A percentile compares a stretch with the other conserved stretches of the same genome.
phyloP scores from a whole-genome alignment of 1,140 invertebrate species.

The Latrodectus geometricus region DNA sequence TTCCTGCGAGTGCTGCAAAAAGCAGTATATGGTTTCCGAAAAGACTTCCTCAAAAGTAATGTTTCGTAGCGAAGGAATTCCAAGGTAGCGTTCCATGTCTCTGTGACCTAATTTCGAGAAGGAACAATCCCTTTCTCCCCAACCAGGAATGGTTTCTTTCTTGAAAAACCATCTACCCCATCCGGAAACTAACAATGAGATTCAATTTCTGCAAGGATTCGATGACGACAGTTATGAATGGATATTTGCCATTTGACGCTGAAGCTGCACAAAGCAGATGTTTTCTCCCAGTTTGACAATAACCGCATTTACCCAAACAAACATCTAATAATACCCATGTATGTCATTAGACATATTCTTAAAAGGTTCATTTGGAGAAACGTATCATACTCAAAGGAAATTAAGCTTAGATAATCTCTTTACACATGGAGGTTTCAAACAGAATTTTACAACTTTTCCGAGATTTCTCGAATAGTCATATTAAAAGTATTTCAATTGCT shows the following conservation, averaged over 20 bases:
- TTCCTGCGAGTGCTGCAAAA: conserved; percentile 6
- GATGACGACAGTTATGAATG: conserved; percentile 52
- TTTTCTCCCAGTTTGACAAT: background rate
- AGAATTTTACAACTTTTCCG: too few relatives aligned
- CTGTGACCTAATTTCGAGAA: conserved; percentile 39
- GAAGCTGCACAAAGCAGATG: background rate
- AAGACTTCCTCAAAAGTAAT: conserved; percentile 39
- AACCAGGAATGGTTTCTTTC: background rate
- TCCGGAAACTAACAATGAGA: conserved; percentile 44
- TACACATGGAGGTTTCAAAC: too few relatives aligned
- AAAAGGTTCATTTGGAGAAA: background rate
- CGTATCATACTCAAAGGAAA: too few relatives aligned
- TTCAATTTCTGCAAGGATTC: conserved; percentile 30
- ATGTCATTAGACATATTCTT: background rate
- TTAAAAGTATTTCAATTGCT: too few relatives aligned
- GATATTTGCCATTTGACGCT: conserved; percentile 39
- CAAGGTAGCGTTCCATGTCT: background rate
- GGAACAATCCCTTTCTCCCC: conserved; percentile 30
- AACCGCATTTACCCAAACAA: conserved; percentile 5
- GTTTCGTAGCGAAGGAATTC: conserved; percentile 8
- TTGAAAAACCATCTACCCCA: conserved; percentile 1
- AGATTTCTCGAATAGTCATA: too few relatives aligned
- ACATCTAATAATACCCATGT: background rate
- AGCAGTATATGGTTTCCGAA: conserved; percentile 12
- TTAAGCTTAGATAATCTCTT: too few relatives aligned